phyloP scores from a whole-genome alignment of 1,140 invertebrate genomes.

The Sipha flava region DNA sequence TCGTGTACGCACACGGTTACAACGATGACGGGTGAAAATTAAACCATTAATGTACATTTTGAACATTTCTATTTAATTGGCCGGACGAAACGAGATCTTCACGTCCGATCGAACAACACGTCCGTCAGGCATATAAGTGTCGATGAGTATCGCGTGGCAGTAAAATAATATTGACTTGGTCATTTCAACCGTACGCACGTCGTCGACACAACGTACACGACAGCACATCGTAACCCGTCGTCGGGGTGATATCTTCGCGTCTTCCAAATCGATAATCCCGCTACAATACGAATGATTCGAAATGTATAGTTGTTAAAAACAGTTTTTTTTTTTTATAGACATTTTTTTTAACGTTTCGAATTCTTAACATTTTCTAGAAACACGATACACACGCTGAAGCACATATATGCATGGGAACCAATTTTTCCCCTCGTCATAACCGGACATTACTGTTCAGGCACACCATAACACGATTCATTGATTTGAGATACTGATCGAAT shows the following conservation, averaged over 20 bases:
- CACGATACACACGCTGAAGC: background rate
- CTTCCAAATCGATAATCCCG: background rate
- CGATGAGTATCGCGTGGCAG: background rate
- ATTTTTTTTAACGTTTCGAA: too few relatives aligned
- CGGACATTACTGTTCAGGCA: too few relatives aligned
- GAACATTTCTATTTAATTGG: conserved; percentile 13
- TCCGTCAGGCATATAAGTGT: background rate
- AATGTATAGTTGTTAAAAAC: background rate
- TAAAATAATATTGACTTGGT: background rate
- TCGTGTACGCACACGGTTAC: too few relatives aligned
- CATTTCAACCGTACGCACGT: background rate
- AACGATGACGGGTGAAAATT: background rate
- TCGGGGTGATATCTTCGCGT: background rate
- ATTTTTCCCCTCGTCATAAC: too few relatives aligned
- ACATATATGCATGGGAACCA: too few relatives aligned
- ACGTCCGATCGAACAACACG: background rate
- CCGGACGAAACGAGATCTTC: background rate
- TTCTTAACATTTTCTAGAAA: too few relatives aligned
- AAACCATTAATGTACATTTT: background rate
- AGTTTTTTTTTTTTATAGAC: background rate
- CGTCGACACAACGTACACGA: background rate
- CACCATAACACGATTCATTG: too few relatives aligned
- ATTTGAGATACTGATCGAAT: too few relatives aligned
- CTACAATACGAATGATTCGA: background rate
- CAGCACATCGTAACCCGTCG: background rate